Evolutionary conservation across 2,113 vertebrate genomes (phyloP), one percentile per base, ranked within the genome.

Genomic region (Climacteris rufus): DNA sequence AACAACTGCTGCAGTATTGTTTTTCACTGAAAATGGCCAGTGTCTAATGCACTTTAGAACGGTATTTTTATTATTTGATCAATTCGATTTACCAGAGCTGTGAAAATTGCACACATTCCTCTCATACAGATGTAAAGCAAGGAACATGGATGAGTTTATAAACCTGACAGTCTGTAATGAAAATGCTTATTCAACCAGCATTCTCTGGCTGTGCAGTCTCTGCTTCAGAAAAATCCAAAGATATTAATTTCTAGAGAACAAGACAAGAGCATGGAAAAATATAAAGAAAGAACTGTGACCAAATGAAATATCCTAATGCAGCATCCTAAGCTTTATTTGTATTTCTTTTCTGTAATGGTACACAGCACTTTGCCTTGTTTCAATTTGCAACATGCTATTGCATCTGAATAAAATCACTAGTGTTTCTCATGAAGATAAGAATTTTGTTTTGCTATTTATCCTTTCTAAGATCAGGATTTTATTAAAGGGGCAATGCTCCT

Each of bases 401-500:
- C 70, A 9, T 90, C 74, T 45, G 72, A 83, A 70, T 69, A 47
- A 87, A 91, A 64, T 78, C 60, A 66, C 57, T 59, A 37, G 54
- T 39, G 33, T 87, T 94, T 70, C 94, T 76, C 60, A 20, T 85
- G 85, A 57, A 91, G 83, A 79, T 42, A 87, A 75, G 75, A 83
- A 53, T 69, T 84, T 88, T 71, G 76, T 89, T 94, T 83, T 77
- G 77, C 91, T 92, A 11, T 94, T 94, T 96, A 90, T 90, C 82
- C 61, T 88, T 39, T 68, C 47, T 60, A 28, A 45, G 71, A 94
- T 92, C 76, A 63, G 92, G 31, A 69, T 60, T 87, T 95, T 94
- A 91, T 93, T 93, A 94, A 95, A 90, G 64, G 57, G 92, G 61
- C 37, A 64, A 52, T 11, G 21, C 30, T 50, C 52, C 54, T 94